Conservation (phyloP, 2,113 vertebrate species). For the Menidia beryllina region DNA sequence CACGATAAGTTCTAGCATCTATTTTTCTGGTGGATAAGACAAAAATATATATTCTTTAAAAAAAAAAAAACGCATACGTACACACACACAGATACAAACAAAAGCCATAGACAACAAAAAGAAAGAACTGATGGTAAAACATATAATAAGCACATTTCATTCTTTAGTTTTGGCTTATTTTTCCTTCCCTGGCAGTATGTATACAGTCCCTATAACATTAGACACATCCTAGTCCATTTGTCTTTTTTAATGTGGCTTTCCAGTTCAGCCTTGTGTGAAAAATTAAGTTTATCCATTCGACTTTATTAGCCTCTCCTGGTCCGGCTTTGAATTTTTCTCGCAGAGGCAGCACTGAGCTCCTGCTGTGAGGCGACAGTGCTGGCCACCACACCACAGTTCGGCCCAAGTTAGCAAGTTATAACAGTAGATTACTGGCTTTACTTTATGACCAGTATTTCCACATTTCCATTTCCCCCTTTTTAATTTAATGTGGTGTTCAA, state of each 20-base stretch:
- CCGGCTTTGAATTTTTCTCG: background rate
- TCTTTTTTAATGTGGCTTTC: background rate
- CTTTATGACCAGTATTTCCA: no score
- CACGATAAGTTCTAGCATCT: slow-evolving; percentile 36
- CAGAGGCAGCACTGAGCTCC: no score
- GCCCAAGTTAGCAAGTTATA: no score
- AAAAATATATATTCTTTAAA: slow-evolving; percentile 8
- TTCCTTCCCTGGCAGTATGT: slow-evolving; percentile 21
- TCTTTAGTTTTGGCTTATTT: slow-evolving; percentile 59
- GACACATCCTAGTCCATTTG: slow-evolving; percentile 12
- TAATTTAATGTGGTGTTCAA: background rate
- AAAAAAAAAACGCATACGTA: background rate
- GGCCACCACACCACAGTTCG: no score
- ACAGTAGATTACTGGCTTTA: no score
- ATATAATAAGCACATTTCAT: slow-evolving; percentile 33
- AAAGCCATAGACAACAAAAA: slow-evolving; percentile 12
- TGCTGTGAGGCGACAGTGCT: no score
- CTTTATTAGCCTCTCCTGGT: background rate
- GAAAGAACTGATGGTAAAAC: slow-evolving; percentile 13
- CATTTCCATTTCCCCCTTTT: background rate
- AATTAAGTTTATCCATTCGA: slow-evolving; percentile 21
- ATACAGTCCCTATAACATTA: slow-evolving; percentile 27
- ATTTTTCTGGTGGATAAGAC: slow-evolving; percentile 45
- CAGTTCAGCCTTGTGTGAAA: slow-evolving; percentile 10
- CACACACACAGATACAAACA: background rate